These are phyloP conservation scores for Batillaria attramentaria DNA, from an alignment of 1,140 invertebrate species.

Conservation along the genomic window DNA sequence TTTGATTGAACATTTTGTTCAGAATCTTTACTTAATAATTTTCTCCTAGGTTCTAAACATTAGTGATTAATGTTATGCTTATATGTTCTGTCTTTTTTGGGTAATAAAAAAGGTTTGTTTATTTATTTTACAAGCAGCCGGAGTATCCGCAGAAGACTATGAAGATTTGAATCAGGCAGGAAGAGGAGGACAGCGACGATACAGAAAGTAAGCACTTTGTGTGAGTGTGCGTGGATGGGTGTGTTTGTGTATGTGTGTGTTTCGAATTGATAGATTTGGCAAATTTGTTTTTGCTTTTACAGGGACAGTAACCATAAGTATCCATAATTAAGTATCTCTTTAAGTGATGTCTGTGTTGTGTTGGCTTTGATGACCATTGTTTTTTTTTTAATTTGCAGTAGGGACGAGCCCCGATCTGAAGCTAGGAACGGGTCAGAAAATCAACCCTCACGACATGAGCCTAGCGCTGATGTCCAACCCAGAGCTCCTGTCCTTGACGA, in stretches of 20 bases:
- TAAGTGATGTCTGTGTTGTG: background rate
- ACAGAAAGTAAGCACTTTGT: constrained; percentile 16
- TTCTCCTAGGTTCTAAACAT: background rate
- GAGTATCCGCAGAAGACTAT: constrained; percentile 17
- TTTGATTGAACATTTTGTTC: too few relatives aligned
- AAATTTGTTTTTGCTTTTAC: background rate
- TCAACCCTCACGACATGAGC: constrained; percentile 29
- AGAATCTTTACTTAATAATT: too few relatives aligned
- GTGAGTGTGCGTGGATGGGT: background rate
- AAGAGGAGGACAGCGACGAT: background rate
- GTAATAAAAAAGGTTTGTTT: too few relatives aligned
- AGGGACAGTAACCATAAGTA: background rate
- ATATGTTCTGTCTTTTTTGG: background rate
- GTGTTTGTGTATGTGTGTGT: background rate
- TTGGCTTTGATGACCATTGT: background rate
- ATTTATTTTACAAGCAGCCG: background rate
- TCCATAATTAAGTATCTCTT: too few relatives aligned
- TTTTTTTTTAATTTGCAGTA: constrained; percentile 19
- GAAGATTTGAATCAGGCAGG: constrained; percentile 27
- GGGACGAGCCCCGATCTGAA: constrained; percentile 43
- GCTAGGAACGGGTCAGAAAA: constrained; percentile 35
- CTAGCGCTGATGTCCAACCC: constrained; percentile 23
- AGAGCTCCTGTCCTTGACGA: constrained; percentile 38
- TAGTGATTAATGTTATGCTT: background rate
- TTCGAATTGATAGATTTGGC: background rate